Conservation (phyloP, 2,888 invertebrate genomes). For the Lithosia quadra region DNA sequence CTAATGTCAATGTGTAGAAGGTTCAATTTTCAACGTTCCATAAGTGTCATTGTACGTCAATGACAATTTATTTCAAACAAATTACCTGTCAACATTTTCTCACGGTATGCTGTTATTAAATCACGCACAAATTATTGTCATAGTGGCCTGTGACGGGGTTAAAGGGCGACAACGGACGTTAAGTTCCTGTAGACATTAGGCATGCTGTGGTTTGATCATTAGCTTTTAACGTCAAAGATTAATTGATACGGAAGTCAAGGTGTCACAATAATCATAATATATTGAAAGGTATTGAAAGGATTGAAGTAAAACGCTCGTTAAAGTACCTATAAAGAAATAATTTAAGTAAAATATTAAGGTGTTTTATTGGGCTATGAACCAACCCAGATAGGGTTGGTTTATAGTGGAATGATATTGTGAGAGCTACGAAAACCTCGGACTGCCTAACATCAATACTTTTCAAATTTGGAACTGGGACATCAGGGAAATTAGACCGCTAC, state of each 20-base stretch:
- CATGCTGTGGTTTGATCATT: slow-evolving; percentile 29
- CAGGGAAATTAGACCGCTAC: too few species aligned
- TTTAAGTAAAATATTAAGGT: neutral
- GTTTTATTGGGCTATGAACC: too few species aligned
- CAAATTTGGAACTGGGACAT: too few species aligned
- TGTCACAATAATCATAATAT: neutral
- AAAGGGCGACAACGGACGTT: slow-evolving; percentile 70
- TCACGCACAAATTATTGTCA: slow-evolving; percentile 64
- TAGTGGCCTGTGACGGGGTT: slow-evolving; percentile 58
- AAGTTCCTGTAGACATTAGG: slow-evolving; percentile 66
- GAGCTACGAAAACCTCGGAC: too few species aligned
- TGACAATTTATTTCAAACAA: slow-evolving; percentile 5
- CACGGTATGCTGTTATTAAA: slow-evolving; percentile 71
- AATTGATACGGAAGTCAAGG: slow-evolving; percentile 17
- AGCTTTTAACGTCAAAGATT: slow-evolving; percentile 42
- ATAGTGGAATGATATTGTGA: too few species aligned
- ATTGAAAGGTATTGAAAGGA: neutral
- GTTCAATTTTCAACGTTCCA: neutral
- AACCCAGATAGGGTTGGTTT: too few species aligned
- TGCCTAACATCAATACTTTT: too few species aligned
- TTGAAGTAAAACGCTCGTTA: neutral
- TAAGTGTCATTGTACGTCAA: neutral
- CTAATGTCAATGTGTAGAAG: neutral
- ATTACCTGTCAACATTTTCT: slow-evolving; percentile 52
- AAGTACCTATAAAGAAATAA: neutral